These are phyloP conservation scores for Ichneumon xanthorius DNA, from an alignment of 2,888 invertebrate species.

Conservation along the genomic window DNA sequence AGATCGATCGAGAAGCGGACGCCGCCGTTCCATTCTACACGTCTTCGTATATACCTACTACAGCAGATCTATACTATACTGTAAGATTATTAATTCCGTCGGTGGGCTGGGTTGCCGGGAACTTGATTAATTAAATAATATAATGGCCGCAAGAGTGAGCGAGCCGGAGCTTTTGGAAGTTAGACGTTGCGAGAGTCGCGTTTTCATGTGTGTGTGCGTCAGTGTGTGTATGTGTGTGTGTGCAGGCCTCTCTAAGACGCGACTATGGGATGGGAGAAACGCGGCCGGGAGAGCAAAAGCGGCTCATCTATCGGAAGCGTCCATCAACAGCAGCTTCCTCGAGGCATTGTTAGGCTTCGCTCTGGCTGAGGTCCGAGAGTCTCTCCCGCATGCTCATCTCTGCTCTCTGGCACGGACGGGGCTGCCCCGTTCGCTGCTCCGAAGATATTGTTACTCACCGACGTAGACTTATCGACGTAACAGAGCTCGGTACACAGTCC, in stretches of 20 bases:
- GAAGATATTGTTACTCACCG: constrained; percentile 51
- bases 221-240: constrained; percentile 10
- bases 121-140: constrained; percentile 81
- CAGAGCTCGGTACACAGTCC: background rate
- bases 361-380: constrained; percentile 72
- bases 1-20: constrained; percentile 26
- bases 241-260: constrained; percentile 36
- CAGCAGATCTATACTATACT: background rate
- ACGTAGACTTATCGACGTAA: constrained; percentile 36
- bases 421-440: constrained; percentile 1
- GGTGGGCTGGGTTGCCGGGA: constrained; percentile 54
- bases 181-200: constrained; percentile 47
- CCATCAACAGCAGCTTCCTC: constrained; percentile 82
- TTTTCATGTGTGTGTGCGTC: constrained; percentile 32
- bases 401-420: constrained; percentile 30
- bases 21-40: background rate
- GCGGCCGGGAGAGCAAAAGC: constrained; percentile 42
- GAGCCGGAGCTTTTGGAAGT: constrained; percentile 35
- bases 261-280: constrained; percentile 55
- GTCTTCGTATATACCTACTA: background rate
- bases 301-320: constrained; percentile 81
- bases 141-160: constrained; percentile 76
- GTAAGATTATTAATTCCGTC: constrained; percentile 39
- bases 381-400: constrained; percentile 41
- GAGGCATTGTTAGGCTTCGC: constrained; percentile 81